These are phyloP conservation scores for Amblyopsis rosae DNA, from an alignment of 2,113 vertebrate species.

Conservation along the genomic window DNA sequence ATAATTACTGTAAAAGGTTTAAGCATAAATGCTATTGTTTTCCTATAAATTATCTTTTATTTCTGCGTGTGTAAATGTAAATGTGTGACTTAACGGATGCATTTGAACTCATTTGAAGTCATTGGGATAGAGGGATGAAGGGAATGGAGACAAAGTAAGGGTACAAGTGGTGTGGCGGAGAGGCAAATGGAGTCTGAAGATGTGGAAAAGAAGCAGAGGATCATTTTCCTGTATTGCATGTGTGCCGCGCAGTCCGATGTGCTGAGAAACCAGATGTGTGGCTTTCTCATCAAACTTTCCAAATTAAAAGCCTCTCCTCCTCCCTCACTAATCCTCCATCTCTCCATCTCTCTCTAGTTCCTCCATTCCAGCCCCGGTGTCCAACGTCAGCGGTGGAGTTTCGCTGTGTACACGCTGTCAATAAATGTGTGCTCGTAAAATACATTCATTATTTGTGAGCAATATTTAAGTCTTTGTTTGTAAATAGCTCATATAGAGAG, in stretches of 20 bases:
- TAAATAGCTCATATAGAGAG: too few relatives aligned
- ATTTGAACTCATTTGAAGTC: too few relatives aligned
- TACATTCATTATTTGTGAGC: too few relatives aligned
- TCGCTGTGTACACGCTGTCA: background rate
- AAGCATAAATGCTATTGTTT: too few relatives aligned
- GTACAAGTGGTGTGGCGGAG: constrained; percentile 18
- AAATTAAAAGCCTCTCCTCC: constrained; percentile 63
- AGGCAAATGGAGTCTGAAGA: constrained; percentile 23
- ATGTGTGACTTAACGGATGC: background rate
- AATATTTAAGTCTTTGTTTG: too few relatives aligned
- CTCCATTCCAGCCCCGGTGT: background rate
- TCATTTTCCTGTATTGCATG: constrained; percentile 64
- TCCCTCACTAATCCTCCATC: constrained; percentile 52
- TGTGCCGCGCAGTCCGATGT: constrained; percentile 54
- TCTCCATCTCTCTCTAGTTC: constrained; percentile 39
- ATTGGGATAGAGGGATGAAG: constrained; percentile 19
- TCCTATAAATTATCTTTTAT: too few relatives aligned
- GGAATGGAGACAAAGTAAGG: constrained; percentile 19
- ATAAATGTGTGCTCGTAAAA: background rate
- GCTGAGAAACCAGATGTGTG: constrained; percentile 57
- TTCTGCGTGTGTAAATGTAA: too few relatives aligned
- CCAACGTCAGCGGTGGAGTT: too few relatives aligned
- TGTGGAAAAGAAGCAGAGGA: constrained; percentile 31
- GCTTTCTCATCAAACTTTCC: constrained; percentile 71
- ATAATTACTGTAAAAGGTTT: too few relatives aligned